phyloP scores from a whole-genome alignment of 1,140 invertebrate genomes.

The Bradysia coprophila region DNA sequence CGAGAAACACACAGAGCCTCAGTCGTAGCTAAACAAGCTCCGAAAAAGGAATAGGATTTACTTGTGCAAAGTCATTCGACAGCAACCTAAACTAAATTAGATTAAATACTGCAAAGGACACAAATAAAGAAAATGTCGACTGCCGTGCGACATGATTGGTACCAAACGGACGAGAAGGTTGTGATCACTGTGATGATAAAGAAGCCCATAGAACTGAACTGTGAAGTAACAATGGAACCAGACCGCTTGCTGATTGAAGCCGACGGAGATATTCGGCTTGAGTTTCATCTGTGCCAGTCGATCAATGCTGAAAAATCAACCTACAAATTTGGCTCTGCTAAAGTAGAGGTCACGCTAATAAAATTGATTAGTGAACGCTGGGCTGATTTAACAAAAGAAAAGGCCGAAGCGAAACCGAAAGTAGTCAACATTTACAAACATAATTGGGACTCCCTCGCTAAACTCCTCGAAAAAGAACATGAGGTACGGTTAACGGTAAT shows the following conservation, averaged over 20 bases:
- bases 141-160: slow-evolving; percentile 69
- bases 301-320: slow-evolving; percentile 49
- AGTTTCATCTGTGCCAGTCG: slow-evolving; percentile 47
- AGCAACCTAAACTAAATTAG: too few relatives aligned
- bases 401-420: slow-evolving; percentile 26
- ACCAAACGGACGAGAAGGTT: slow-evolving; percentile 75
- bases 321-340: slow-evolving; percentile 51
- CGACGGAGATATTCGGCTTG: slow-evolving; percentile 34
- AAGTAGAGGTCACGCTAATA: slow-evolving; percentile 75
- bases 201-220: slow-evolving; percentile 48
- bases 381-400: slow-evolving; percentile 52
- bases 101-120: neutral
- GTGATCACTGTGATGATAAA: slow-evolving; percentile 66
- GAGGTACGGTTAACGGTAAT: too few relatives aligned
- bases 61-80: too few relatives aligned
- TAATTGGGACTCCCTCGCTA: slow-evolving; percentile 69
- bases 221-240: slow-evolving; percentile 41
- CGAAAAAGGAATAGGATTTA: too few relatives aligned
- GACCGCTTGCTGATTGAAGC: slow-evolving; percentile 14
- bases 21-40: neutral
- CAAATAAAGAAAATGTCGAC: slow-evolving; percentile 5
- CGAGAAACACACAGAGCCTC: neutral
- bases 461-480: slow-evolving; percentile 47
- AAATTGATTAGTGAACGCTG: slow-evolving; percentile 64
- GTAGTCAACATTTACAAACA: slow-evolving; percentile 29